Evolutionary conservation across 2,113 vertebrate genomes (phyloP), one percentile per base, ranked within the genome.

Genomic region (Grammomys dolichurus): DNA sequence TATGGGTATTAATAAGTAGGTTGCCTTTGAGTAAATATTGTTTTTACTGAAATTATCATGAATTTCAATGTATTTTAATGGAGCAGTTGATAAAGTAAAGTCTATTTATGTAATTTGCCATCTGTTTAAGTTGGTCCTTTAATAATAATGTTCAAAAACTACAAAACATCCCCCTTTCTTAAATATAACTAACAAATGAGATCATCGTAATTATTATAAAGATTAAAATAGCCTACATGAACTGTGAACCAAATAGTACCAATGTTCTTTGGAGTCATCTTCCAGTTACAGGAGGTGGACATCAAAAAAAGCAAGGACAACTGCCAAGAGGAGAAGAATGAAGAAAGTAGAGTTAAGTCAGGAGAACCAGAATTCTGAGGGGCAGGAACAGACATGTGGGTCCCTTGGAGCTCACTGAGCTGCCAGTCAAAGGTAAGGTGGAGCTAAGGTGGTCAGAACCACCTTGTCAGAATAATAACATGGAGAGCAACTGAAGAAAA

Each of bases 61-160:
- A 89, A 92, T 24, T 87, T 33, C 26, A 48, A 95, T 89, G 77
- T 76, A 91, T 80, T 95, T 91, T 58, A 92, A 86, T 86, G 94
- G 89, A 90, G 8, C 36, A 91, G 33, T 77, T 96, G 40, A 86
- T 95, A 7, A 73, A 86, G 80, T 24, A 84, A 88, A 77, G 4
- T 78, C 24, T 84, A 14, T 63, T 95, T 88, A 94, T 33, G n/a
- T 78, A 91, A 91, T 86, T 82, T 56, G n/a, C 46, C 92, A 95
- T 72, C 90, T 97, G 70, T 85, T 92, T 96, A 84, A 94, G 43
- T 91, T 84, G 87, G 75, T 70, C 11, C 14, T 93, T 97, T 81
- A 93, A 73, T 73, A 72, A 87, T 84, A 93, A 89, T 88, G 81
- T 87, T 92, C 13, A 54, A 67, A 77, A 90, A 72, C 51, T 85